Evolutionary conservation across 2,888 invertebrate genomes (phyloP).

Genomic region (Notodonta dromedarius): DNA sequence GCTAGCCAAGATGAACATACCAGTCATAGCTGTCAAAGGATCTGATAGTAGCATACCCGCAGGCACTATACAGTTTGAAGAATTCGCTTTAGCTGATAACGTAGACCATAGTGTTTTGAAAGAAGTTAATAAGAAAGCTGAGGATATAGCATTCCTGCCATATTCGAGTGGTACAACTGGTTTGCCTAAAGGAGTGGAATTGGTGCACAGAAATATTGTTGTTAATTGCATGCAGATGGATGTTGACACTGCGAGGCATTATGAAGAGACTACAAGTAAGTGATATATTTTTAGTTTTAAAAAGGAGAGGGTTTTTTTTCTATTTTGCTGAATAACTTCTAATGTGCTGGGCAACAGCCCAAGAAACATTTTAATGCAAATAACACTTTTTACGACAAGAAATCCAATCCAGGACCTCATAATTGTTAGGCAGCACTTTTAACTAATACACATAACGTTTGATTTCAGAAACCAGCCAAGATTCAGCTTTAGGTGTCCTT

Average conservation of each 20-base stretch:
- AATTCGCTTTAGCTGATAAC: conserved; percentile 73
- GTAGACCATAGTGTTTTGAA: conserved; percentile 78
- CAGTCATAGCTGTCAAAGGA: conserved; percentile 70
- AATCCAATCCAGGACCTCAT: too few species aligned
- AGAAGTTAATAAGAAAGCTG: conserved; percentile 58
- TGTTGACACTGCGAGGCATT: conserved; percentile 48
- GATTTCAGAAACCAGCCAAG: conserved; percentile 79
- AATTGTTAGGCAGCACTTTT: too few species aligned
- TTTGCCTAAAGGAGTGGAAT: conserved; percentile 88
- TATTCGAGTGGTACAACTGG: conserved; percentile 95
- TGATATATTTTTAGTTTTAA: background rate
- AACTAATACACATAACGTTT: too few species aligned
- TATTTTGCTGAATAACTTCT: too few species aligned
- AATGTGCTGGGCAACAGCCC: too few species aligned
- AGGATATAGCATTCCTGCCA: conserved; percentile 87
- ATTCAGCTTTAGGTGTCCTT: conserved; percentile 85
- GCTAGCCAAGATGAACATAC: conserved; percentile 70
- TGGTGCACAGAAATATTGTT: conserved; percentile 84
- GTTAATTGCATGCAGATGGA: conserved; percentile 67
- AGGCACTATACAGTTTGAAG: conserved; percentile 85
- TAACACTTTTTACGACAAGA: too few species aligned
- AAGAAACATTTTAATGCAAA: too few species aligned
- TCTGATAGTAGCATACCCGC: conserved; percentile 59
- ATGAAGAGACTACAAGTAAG: conserved; percentile 63
- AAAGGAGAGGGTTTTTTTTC: too few species aligned